A percentile compares a stretch with the other conserved stretches of the same genome.
Evolutionary conservation across 2,888 invertebrate species (phyloP).

Genomic region (Encarsia formosa): DNA sequence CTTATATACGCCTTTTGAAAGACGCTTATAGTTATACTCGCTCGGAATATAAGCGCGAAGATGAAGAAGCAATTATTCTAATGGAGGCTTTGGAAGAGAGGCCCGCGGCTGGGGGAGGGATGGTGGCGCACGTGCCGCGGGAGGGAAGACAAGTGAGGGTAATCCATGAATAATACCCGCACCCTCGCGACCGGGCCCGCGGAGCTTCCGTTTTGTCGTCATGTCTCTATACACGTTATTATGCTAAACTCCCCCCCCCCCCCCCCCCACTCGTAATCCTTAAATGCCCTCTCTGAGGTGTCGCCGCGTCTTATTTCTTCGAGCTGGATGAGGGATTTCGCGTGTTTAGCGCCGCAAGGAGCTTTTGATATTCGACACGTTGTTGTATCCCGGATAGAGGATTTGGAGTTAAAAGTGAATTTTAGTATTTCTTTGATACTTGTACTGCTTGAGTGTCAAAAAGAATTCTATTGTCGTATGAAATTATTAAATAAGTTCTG

Average conservation of each 20-base stretch:
- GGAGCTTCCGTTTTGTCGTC: slow-evolving; percentile 27
- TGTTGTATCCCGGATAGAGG: no score
- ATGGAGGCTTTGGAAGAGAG: slow-evolving; percentile 48
- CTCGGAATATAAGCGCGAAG: slow-evolving; percentile 47
- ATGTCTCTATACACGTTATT: slow-evolving; percentile 34
- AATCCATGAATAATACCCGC: slow-evolving; percentile 49
- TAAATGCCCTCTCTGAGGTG: slow-evolving; percentile 35
- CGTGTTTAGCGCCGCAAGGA: no score
- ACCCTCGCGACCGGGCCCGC: slow-evolving; percentile 18
- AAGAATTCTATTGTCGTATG: no score
- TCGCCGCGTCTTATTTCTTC: slow-evolving; percentile 16
- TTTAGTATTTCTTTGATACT: no score
- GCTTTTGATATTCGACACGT: no score
- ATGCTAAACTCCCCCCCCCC: slow-evolving; percentile 49
- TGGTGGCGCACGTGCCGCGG: no score
- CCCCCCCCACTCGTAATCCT: slow-evolving; percentile 48
- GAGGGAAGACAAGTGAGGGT: slow-evolving; percentile 46
- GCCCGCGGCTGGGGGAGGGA: slow-evolving; percentile 38
- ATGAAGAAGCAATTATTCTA: slow-evolving; percentile 52
- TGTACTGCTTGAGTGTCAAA: no score
- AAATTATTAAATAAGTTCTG: no score
- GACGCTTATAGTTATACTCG: slow-evolving; percentile 33
- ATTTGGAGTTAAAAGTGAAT: no score
- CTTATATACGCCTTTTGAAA: no score
- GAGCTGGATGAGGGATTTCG: no score